phyloP scores from a whole-genome alignment of 2,113 vertebrate species.

The Pterophyllum scalare region DNA sequence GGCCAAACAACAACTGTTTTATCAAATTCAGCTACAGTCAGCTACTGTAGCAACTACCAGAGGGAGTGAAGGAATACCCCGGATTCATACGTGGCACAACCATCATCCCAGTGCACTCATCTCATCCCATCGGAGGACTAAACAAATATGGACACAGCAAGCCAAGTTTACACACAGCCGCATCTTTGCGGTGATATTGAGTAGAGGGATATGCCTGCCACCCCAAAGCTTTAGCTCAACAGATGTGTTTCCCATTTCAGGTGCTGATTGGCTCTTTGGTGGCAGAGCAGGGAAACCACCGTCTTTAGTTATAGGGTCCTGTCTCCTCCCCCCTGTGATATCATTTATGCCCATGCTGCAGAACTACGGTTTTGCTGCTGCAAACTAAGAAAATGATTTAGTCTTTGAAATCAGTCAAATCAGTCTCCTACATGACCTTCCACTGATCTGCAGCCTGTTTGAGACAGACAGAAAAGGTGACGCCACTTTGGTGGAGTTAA shows the following conservation, averaged over 20 bases:
- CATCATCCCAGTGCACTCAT: not conserved
- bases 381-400: not conserved
- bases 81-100: not conserved
- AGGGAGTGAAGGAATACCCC: not conserved
- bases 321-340: not conserved
- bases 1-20: not conserved
- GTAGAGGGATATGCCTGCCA: not conserved
- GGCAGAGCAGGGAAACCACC: not conserved
- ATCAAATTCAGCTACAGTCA: not conserved
- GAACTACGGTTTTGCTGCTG: not conserved
- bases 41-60: not conserved
- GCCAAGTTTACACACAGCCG: not conserved
- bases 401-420: not conserved
- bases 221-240: not conserved
- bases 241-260: not conserved
- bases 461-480: not conserved
- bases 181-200: not conserved
- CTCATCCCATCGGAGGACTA: not conserved
- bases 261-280: not conserved
- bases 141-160: not conserved
- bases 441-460: not conserved
- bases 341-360: not conserved
- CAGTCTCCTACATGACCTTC: not conserved
- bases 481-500: not conserved
- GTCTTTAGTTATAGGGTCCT: not conserved